Percentiles rank a stretch among this genome's conserved stretches.
These are phyloP conservation scores for Orchesella cincta DNA, from an alignment of 1,140 invertebrate genomes.

Conservation along the genomic window DNA sequence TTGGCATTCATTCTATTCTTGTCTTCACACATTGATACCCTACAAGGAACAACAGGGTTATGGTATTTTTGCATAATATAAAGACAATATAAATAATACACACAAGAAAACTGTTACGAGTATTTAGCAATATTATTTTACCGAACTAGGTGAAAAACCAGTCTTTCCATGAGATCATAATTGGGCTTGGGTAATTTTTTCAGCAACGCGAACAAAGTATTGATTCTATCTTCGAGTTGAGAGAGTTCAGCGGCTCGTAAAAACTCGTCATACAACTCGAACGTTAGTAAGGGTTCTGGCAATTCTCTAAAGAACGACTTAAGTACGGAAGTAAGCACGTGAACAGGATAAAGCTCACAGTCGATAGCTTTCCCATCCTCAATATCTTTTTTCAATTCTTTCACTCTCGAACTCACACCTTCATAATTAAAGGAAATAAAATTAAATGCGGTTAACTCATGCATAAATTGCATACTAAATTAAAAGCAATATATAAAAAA, in stretches of 20 bases:
- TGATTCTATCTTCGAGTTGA: conserved; percentile 77
- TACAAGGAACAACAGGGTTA: too few species aligned
- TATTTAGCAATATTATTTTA: too few species aligned
- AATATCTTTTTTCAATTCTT: conserved; percentile 71
- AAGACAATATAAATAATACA: conserved; percentile 14
- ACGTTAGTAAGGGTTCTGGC: conserved; percentile 88
- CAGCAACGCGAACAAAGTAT: conserved; percentile 81
- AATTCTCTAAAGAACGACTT: conserved; percentile 90
- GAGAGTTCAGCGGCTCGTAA: conserved; percentile 79
- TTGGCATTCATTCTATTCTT: conserved; percentile 90
- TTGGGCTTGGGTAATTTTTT: conserved; percentile 87
- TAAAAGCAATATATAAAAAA: not conserved
- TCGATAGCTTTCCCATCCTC: conserved; percentile 70
- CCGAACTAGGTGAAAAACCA: conserved; percentile 90
- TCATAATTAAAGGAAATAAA: conserved; percentile 33
- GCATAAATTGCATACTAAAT: too few species aligned
- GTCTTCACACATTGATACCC: conserved; percentile 80
- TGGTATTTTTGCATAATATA: conserved; percentile 33
- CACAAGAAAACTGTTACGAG: too few species aligned
- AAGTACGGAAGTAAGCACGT: conserved; percentile 86
- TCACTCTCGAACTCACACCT: conserved; percentile 70
- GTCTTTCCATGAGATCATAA: conserved; percentile 85
- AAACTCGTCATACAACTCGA: conserved; percentile 92
- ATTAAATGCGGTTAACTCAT: conserved; percentile 2
- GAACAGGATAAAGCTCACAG: conserved; percentile 73